Percentiles rank a stretch among this genome's conserved stretches.
Conservation (phyloP, 2,113 vertebrate genomes). For the Gallinago jamesoni region DNA sequence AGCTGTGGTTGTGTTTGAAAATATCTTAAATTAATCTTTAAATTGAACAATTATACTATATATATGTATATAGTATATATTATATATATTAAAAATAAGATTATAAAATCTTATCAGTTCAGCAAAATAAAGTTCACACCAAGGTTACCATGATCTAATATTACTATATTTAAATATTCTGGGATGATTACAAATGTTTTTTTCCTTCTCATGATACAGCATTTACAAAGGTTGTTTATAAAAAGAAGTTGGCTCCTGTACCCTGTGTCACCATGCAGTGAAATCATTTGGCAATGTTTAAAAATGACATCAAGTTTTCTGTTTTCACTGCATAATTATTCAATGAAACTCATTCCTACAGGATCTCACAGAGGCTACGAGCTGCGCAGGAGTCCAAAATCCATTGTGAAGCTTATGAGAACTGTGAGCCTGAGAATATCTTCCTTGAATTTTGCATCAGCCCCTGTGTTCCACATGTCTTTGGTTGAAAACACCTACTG, state of each 20-base stretch:
- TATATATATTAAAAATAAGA: background rate
- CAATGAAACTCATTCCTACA: background rate
- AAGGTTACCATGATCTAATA: background rate
- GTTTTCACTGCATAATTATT: background rate
- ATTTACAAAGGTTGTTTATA: background rate
- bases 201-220: constrained; percentile 14
- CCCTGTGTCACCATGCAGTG: background rate
- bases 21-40: background rate
- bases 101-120: background rate
- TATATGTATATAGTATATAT: background rate
- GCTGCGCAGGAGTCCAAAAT: background rate
- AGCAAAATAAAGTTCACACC: background rate
- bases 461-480: accelerated
- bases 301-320: background rate
- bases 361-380: background rate
- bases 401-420: background rate
- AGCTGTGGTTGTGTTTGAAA: background rate
- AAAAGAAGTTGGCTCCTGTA: background rate
- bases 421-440: background rate
- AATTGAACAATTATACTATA: background rate
- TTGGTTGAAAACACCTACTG: background rate
- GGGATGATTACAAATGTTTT: background rate
- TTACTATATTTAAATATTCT: constrained; percentile 15
- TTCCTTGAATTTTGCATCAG: background rate
- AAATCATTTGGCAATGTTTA: background rate